A percentile compares a stretch with the other conserved stretches of the same genome.
phyloP scores from a whole-genome alignment of 2,113 vertebrate genomes.

The Plestiodon gilberti region DNA sequence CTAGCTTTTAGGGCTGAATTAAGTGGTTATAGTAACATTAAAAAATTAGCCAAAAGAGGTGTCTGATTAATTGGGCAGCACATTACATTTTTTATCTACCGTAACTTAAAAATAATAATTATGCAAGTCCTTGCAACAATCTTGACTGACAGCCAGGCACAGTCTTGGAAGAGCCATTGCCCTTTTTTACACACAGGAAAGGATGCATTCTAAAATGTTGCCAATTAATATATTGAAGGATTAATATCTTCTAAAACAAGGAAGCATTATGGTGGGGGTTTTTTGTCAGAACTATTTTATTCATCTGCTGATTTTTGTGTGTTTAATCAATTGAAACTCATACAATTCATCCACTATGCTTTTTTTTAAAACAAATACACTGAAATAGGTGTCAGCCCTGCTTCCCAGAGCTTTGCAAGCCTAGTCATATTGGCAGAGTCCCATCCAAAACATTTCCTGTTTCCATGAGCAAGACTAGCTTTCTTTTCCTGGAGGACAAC shows the following conservation, averaged over 20 bases:
- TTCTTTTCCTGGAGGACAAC: slow-evolving; percentile 39
- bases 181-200: background rate
- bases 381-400: background rate
- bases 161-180: background rate
- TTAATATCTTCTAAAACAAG: background rate
- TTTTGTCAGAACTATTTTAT: background rate
- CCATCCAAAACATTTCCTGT: background rate
- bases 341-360: background rate
- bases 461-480: background rate
- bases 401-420: background rate
- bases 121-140: background rate
- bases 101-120: background rate
- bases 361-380: background rate
- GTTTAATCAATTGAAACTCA: background rate
- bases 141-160: no score
- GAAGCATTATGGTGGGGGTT: background rate
- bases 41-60: background rate
- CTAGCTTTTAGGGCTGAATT: no score
- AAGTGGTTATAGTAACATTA: background rate
- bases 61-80: background rate
- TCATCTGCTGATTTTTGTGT: background rate
- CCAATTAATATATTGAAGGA: background rate
- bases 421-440: slow-evolving; percentile 3
- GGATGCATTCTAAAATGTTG: background rate
- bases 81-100: background rate